A percentile compares a stretch with the other conserved stretches of the same genome.
Evolutionary conservation across 2,888 invertebrate genomes (phyloP).

Genomic region (Eurois occulta): DNA sequence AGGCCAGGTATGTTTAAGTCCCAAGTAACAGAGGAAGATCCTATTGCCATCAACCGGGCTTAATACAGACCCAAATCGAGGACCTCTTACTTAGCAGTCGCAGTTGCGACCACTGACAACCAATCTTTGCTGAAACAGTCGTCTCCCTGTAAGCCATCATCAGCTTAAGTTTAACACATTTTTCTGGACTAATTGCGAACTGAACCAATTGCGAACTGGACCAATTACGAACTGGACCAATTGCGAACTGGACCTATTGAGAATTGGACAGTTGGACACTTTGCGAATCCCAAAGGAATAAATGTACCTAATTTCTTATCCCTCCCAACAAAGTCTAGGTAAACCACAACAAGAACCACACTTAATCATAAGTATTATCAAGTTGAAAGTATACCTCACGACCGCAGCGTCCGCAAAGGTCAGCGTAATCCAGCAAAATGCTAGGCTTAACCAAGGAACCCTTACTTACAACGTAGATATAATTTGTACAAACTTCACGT

Average conservation of each 20-base stretch:
- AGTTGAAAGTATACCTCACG: slow-evolving; percentile 24
- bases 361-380: slow-evolving; percentile 53
- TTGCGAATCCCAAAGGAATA: too few species aligned
- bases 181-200: too few species aligned
- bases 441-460: slow-evolving; percentile 15
- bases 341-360: slow-evolving; percentile 43
- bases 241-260: too few species aligned
- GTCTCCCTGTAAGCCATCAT: not conserved
- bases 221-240: too few species aligned
- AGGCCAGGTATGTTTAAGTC: not conserved
- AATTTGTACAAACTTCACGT: slow-evolving; percentile 39
- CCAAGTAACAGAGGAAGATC: not conserved
- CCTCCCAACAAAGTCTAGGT: not conserved
- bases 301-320: not conserved
- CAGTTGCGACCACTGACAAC: not conserved
- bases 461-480: slow-evolving; percentile 2
- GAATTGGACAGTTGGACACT: too few species aligned
- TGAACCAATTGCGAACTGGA: too few species aligned
- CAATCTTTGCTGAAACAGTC: not conserved
- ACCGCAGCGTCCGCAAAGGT: slow-evolving; percentile 47
- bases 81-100: not conserved
- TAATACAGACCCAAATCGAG: not conserved
- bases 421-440: slow-evolving; percentile 34
- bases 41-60: not conserved
- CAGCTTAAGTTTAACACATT: not conserved